Percentiles rank a stretch among this genome's conserved stretches.
phyloP scores from a whole-genome alignment of 2,888 invertebrate genomes.

The Polymixis flavicincta region DNA sequence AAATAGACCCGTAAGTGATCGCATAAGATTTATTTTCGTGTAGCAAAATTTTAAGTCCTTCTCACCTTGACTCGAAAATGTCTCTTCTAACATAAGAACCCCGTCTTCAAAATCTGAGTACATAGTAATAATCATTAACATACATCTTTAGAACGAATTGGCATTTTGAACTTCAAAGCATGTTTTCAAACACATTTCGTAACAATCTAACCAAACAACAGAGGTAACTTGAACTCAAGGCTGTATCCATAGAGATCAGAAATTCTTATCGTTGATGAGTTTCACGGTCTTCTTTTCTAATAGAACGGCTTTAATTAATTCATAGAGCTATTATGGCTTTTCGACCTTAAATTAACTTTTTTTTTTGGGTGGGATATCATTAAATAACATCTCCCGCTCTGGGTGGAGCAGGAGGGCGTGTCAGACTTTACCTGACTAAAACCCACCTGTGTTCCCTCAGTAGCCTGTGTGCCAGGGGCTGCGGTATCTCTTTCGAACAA shows the following conservation, averaged over 20 bases:
- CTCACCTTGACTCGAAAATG: conserved; percentile 82
- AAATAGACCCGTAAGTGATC: not conserved
- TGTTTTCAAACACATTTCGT: conserved; percentile 9
- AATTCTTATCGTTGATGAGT: not conserved
- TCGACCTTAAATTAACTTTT: not conserved
- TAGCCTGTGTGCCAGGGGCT: too few species aligned
- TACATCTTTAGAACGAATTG: conserved; percentile 17
- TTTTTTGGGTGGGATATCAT: too few species aligned
- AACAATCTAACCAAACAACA: not conserved
- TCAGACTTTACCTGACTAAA: too few species aligned
- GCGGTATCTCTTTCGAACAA: too few species aligned
- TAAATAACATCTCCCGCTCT: too few species aligned
- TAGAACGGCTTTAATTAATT: conserved; percentile 12
- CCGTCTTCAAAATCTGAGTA: conserved; percentile 85
- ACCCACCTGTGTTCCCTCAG: too few species aligned
- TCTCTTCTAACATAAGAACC: conserved; percentile 70
- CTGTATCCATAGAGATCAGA: conserved; percentile 10
- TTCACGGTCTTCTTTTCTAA: conserved; percentile 7
- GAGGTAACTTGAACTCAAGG: not conserved
- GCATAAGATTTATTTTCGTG: not conserved
- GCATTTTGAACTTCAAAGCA: conserved; percentile 20
- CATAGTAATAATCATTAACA: conserved; percentile 35
- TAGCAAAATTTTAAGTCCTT: not conserved
- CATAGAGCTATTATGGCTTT: not conserved
- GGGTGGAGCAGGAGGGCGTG: too few species aligned